A percentile compares a stretch with the other conserved stretches of the same genome.
phyloP scores from a whole-genome alignment of 2,797 vertebrate species.

The Pelodytes ibericus region DNA sequence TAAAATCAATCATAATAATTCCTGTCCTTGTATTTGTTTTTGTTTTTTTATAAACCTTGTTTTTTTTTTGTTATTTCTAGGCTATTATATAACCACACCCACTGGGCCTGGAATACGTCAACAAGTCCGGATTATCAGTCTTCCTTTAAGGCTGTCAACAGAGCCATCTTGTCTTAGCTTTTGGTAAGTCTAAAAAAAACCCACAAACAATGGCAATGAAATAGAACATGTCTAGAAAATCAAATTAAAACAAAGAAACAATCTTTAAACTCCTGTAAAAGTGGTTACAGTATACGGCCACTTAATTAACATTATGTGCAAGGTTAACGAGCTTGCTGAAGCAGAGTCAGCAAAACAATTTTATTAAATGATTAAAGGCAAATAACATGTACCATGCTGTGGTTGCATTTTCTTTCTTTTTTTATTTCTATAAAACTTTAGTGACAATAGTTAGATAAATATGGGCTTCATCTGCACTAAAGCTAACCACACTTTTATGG shows the following conservation, averaged over 20 bases:
- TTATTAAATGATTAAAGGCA: conserved; percentile 16
- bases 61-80: conserved; percentile 65
- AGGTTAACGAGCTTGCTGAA: conserved; percentile 35
- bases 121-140: conserved; percentile 77
- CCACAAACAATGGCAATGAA: not conserved
- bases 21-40: not conserved
- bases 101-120: conserved; percentile 59
- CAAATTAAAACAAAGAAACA: not conserved
- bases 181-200: conserved; percentile 78
- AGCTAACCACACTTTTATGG: too few relatives aligned
- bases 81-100: conserved; percentile 86
- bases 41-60: not conserved
- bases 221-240: not conserved
- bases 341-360: conserved; percentile 29
- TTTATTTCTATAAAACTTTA: not conserved
- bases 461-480: too few relatives aligned
- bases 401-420: not conserved
- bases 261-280: conserved; percentile 4
- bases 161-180: conserved; percentile 81
- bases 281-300: not conserved
- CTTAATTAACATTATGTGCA: conserved; percentile 31
- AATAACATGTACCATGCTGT: not conserved
- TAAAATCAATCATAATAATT: too few relatives aligned
- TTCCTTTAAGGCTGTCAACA: conserved; percentile 67
- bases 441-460: not conserved